A percentile compares a stretch with the other conserved stretches of the same genome.
These are phyloP conservation scores for Megamerina dolium DNA, from an alignment of 2,888 invertebrate species.

Conservation along the genomic window DNA sequence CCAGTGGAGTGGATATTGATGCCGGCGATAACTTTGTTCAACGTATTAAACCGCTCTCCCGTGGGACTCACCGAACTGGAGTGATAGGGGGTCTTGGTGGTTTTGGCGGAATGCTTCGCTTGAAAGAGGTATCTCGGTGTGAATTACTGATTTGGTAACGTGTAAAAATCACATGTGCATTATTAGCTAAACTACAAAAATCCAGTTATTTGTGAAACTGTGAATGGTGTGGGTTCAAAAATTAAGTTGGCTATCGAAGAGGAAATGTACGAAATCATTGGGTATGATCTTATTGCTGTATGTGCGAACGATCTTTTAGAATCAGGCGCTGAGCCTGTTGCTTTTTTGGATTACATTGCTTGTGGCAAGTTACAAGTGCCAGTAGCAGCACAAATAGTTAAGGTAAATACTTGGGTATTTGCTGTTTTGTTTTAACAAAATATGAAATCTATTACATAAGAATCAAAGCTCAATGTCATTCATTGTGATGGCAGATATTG, in stretches of 20 bases:
- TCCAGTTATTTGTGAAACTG: slow-evolving; percentile 86
- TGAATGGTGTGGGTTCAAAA: slow-evolving; percentile 96
- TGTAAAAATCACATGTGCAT: neutral
- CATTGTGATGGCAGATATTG: too few relatives aligned
- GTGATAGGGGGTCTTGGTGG: slow-evolving; percentile 80
- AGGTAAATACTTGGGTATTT: too few relatives aligned
- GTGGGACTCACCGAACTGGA: slow-evolving; percentile 71
- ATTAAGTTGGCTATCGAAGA: slow-evolving; percentile 81
- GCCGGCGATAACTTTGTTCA: slow-evolving; percentile 84
- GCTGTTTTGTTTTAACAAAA: too few relatives aligned
- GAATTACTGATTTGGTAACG: neutral
- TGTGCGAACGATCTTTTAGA: slow-evolving; percentile 95
- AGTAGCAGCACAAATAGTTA: slow-evolving; percentile 70
- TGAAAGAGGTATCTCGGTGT: slow-evolving; percentile 54
- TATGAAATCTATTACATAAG: too few relatives aligned
- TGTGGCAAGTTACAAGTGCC: slow-evolving; percentile 78
- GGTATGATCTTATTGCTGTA: slow-evolving; percentile 96
- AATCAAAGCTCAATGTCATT: too few relatives aligned
- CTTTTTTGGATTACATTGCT: slow-evolving; percentile 95
- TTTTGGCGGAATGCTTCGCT: slow-evolving; percentile 90
- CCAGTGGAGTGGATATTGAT: slow-evolving; percentile 88
- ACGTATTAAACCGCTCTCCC: slow-evolving; percentile 74
- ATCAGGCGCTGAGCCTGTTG: slow-evolving; percentile 91
- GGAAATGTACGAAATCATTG: slow-evolving; percentile 74
- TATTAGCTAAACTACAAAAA: slow-evolving; percentile 55